Base-by-base conservation (phyloP, 2,888 invertebrate species). In the Andrena bucephala region DNA sequence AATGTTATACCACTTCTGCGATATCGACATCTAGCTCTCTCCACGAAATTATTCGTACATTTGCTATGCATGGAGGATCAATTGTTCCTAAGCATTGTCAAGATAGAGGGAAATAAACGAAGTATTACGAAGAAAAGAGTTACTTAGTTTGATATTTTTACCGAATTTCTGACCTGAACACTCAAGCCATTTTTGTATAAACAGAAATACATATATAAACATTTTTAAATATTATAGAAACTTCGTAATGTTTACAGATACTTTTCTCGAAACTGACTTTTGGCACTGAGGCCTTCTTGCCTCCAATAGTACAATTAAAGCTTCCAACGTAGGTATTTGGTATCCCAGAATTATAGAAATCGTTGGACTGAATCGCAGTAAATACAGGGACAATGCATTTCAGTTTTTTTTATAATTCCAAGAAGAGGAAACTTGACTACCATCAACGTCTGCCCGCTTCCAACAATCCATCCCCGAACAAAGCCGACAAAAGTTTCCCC, bases 1-100 rank as follows among this genome's bases (percentile, higher is more conserved):
- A 87, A 84, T 71, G 78, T 78, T 74, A 71, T 83, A 81, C 62
- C 76, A 67, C 74, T 80, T 71, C 29, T 62, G 59, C 69, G 63
- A 69, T 82, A 82, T 70, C 82, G 71, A 72, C 59, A 59, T 24
- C 33, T 36, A 20, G 20, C 20, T 20, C 20, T 20, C 20, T 20
- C 20, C 1, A 65, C 57, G 48, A 29, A 48, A 69, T 60, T 29
- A 48, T 54, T n/a, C 29, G 3, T 42, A 16, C 27, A 29, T 13
- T 24, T 50, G 24, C 0, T 24, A 33, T 31, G 54, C 24, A 57
- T 27, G 33, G 54, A 7, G 54, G 36, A 57, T 24, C 24, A 57
- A 27, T 57, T 27, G 0, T 42, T 42, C 5, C 13, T 13, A 42
- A 42, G 42, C 1, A 42, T 5, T 42, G 4, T 16, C 4, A 4